Percentiles rank a stretch among this genome's conserved stretches.
phyloP scores from a whole-genome alignment of 1,140 invertebrate species.

The Megalonaias nervosa region DNA sequence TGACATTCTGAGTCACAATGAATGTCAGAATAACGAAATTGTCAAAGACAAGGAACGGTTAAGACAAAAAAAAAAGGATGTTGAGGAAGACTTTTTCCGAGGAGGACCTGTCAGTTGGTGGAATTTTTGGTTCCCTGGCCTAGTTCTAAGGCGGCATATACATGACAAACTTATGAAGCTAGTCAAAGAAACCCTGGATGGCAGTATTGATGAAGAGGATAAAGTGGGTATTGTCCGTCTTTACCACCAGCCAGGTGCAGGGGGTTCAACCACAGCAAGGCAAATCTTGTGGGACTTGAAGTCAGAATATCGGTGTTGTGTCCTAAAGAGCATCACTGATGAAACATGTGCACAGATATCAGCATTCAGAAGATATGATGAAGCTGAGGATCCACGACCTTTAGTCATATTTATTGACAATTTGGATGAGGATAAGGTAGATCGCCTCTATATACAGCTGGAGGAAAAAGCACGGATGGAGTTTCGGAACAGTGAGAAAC shows the following conservation, averaged over 20 bases:
- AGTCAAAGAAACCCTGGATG: conserved; percentile 34
- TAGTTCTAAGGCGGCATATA: conserved; percentile 34
- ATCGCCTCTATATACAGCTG: conserved; percentile 35
- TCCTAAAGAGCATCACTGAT: conserved; percentile 39
- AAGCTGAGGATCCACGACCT: conserved; percentile 30
- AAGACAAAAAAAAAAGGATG: conserved; percentile 10
- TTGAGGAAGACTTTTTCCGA: conserved; percentile 39
- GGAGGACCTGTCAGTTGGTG: conserved; percentile 42
- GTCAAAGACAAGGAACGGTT: conserved; percentile 2
- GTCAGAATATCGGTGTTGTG: conserved; percentile 39
- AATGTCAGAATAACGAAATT: conserved; percentile 32
- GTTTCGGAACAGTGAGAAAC: conserved; percentile 11
- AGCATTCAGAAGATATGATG: conserved; percentile 34
- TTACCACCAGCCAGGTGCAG: conserved; percentile 47
- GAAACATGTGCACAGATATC: conserved; percentile 45
- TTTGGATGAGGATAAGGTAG: conserved; percentile 45
- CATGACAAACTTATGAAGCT: conserved; percentile 19
- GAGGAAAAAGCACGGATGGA: conserved; percentile 30
- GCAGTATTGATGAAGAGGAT: conserved; percentile 24
- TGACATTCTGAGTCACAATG: conserved; percentile 33
- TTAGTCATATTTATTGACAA: conserved; percentile 47
- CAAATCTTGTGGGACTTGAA: conserved; percentile 46
- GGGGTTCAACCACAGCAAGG: conserved; percentile 44
- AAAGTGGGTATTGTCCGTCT: conserved; percentile 32
- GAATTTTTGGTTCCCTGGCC: conserved; percentile 46